A percentile compares a stretch with the other conserved stretches of the same genome.
phyloP scores from a whole-genome alignment of 92 coral and sea anemone species.

The Montipora capitata region DNA sequence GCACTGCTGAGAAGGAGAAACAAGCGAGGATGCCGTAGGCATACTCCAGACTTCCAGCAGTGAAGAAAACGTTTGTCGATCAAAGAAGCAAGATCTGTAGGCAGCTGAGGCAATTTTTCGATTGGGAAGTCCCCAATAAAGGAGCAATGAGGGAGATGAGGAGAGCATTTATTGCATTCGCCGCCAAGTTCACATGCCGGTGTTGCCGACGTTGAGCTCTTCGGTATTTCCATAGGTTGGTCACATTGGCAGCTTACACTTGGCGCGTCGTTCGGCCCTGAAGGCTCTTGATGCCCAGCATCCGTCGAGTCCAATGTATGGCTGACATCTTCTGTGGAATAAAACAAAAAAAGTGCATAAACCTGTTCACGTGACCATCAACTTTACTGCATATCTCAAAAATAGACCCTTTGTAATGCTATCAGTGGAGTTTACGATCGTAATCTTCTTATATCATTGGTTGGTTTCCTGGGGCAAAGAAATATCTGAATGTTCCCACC shows the following conservation, averaged over 20 bases:
- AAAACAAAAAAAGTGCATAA: no score
- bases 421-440: no score
- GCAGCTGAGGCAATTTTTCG: slow-evolving; percentile 70
- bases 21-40: slow-evolving; percentile 84
- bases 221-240: neutral
- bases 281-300: neutral
- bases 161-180: neutral
- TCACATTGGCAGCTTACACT: slow-evolving; percentile 5
- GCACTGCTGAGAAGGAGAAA: slow-evolving; percentile 79
- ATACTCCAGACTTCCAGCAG: slow-evolving; percentile 99
- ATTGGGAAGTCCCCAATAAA: slow-evolving; percentile 72
- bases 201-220: neutral
- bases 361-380: no score
- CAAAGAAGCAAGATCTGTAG: slow-evolving; percentile 81
- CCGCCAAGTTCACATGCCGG: neutral
- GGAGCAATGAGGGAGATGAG: slow-evolving; percentile 74
- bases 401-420: no score
- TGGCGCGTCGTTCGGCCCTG: neutral
- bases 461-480: no score
- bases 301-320: neutral
- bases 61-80: slow-evolving; percentile 81
- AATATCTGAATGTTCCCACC: no score
- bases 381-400: no score
- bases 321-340: neutral
- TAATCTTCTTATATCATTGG: no score